A percentile compares a stretch with the other conserved stretches of the same genome.
These are phyloP conservation scores for Pristionchus exspectatus DNA, from an alignment of 2,888 invertebrate genomes.

Conservation along the genomic window DNA sequence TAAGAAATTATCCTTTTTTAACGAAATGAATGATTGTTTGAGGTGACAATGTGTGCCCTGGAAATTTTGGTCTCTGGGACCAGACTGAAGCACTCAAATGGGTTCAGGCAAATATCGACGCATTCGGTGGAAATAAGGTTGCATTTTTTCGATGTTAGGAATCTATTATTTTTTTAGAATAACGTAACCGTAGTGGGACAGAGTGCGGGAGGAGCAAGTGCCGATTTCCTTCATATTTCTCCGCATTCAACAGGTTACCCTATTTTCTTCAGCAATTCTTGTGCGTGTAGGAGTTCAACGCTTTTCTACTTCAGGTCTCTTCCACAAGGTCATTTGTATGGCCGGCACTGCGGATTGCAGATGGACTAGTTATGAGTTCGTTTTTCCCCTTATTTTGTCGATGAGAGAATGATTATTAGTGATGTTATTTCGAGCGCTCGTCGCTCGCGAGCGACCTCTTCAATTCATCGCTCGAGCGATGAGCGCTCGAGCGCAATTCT, in stretches of 20 bases:
- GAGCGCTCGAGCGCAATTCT: too few species aligned
- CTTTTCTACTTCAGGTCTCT: neutral
- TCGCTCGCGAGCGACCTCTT: too few species aligned
- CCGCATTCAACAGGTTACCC: neutral
- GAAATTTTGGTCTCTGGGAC: neutral
- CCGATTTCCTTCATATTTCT: neutral
- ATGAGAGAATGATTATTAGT: too few species aligned
- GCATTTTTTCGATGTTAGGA: neutral
- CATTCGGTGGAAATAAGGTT: conserved; percentile 3
- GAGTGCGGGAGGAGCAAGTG: conserved; percentile 2
- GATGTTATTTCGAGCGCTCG: too few species aligned
- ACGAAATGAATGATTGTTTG: neutral
- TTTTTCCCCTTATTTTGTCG: neutral
- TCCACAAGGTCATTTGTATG: neutral
- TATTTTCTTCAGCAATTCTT: too few species aligned
- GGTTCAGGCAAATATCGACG: neutral
- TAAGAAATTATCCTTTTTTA: neutral
- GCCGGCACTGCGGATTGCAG: neutral
- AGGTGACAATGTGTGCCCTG: neutral
- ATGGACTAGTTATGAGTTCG: neutral
- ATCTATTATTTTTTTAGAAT: neutral
- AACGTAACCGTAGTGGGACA: conserved; percentile 4
- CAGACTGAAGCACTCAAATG: conserved; percentile 18
- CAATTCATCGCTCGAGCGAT: too few species aligned
- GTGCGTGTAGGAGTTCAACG: too few species aligned